phyloP scores from a whole-genome alignment of 2,797 vertebrate genomes.

The Sphenodon punctatus region DNA sequence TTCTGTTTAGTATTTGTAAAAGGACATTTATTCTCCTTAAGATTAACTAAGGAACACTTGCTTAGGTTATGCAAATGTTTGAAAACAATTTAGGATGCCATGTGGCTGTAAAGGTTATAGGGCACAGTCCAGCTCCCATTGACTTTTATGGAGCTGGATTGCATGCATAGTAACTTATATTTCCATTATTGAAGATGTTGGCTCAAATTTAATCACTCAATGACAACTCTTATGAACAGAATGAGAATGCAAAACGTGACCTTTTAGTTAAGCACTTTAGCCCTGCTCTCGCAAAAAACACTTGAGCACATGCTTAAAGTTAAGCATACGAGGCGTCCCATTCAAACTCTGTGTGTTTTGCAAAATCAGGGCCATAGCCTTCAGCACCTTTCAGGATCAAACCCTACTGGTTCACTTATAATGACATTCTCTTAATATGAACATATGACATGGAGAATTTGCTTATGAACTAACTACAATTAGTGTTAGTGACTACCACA shows the following conservation, averaged over 20 bases:
- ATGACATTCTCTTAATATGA: neutral
- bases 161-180: too few relatives aligned
- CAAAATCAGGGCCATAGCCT: neutral
- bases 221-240: conserved; percentile 33
- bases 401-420: neutral
- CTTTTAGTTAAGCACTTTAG: too few relatives aligned
- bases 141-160: too few relatives aligned
- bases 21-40: neutral
- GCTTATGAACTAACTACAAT: neutral
- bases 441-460: neutral
- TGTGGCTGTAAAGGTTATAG: neutral
- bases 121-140: neutral
- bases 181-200: too few relatives aligned
- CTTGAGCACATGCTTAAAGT: neutral
- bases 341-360: neutral
- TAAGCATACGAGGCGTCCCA: neutral
- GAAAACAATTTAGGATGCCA: neutral
- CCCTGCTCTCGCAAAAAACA: neutral
- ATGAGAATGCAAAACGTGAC: conserved; percentile 20
- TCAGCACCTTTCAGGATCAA: neutral
- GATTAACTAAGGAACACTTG: neutral
- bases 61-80: neutral
- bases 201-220: too few relatives aligned
- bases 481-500: neutral
- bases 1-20: neutral